Conservation (phyloP, 1,140 invertebrate species). For the Drosophila kikkawai region DNA sequence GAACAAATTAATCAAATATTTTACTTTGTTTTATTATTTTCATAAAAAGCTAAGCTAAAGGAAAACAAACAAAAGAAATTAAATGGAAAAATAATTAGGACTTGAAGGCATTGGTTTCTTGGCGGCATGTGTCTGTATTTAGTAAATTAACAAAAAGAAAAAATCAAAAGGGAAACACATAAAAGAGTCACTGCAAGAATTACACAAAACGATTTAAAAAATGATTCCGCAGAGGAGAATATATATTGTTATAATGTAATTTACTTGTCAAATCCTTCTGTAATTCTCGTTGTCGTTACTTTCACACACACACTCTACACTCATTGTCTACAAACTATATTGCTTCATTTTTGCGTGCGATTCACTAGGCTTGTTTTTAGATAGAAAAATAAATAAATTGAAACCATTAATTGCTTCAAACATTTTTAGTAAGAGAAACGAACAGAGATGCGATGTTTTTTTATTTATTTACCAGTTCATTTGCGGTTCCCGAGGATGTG, state of each 20-base stretch:
- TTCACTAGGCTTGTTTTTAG: constrained; percentile 51
- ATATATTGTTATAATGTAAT: constrained; percentile 33
- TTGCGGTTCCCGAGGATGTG: constrained; percentile 39
- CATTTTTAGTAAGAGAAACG: constrained; percentile 16
- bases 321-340: constrained; percentile 34
- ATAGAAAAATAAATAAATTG: constrained; percentile 26
- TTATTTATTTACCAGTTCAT: constrained; percentile 9
- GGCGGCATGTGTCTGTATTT: constrained; percentile 84
- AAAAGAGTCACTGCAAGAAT: constrained; percentile 38
- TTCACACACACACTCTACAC: constrained; percentile 27
- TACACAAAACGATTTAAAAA: constrained; percentile 28
- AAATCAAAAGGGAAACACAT: constrained; percentile 37
- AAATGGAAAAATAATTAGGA: constrained; percentile 42
- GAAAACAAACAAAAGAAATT: constrained; percentile 30
- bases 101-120: constrained; percentile 87
- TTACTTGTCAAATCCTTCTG: constrained; percentile 72
- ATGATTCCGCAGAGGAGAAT: constrained; percentile 10
- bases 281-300: constrained; percentile 59
- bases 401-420: constrained; percentile 36
- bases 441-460: constrained; percentile 2
- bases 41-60: constrained; percentile 49
- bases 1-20: constrained; percentile 10
- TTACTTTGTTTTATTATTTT: constrained; percentile 44
- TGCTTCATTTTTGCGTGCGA: constrained; percentile 58
- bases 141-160: constrained; percentile 38